Base-by-base conservation (phyloP, 37 sponge, comb jelly and placozoan genomes). In the Chondrosia reniformis region DNA sequence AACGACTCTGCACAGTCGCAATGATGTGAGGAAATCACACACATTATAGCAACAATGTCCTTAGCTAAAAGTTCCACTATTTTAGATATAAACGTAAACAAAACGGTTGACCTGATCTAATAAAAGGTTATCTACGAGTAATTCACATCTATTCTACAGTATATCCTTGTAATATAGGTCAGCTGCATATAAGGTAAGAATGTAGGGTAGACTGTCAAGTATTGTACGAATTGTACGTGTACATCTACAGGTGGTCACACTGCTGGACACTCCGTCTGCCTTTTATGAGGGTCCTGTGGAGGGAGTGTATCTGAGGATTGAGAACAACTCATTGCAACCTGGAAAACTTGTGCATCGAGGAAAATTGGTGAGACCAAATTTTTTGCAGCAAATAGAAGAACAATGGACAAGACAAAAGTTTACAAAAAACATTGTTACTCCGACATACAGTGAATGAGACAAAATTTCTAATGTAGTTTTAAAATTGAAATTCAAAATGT, bases 281-380 rank as follows among this genome's bases (percentile, higher is more conserved):
- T 89, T 84, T 77, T 94, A 94, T 81, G 91, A 90, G 77, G 95
- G 95, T 25, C 95, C 95, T 19, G 76, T 78, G 1, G 95, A 94
- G 57, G 95, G 95, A 15, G 61, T 94, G 33, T 89, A 89, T 75
- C 77, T 94, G 21, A 81, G 95, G 41, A 87, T 89, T 57, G 95
- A 94, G 19, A 84, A 89, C 7, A 81, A 94, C 55, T 33, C 33
- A 32, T 36, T 63, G 33, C 41, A 45, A 3, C 74, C 63, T 15
- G 76, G 67, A 13, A 44, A 46, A 32, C 79, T 79, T 15, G 44
- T 55, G 37, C 72, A 76, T 33, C 83, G 90, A 63, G 83, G 80
- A n/a, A 94, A 94, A 44, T 44, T 94, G 17, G 95, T 94, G 41
- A 67, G 95, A 58, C 88, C 91, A 61, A 88, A 94, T 77, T 94